Base-by-base conservation (phyloP, 1,140 invertebrate species). In the Cydia pomonella region DNA sequence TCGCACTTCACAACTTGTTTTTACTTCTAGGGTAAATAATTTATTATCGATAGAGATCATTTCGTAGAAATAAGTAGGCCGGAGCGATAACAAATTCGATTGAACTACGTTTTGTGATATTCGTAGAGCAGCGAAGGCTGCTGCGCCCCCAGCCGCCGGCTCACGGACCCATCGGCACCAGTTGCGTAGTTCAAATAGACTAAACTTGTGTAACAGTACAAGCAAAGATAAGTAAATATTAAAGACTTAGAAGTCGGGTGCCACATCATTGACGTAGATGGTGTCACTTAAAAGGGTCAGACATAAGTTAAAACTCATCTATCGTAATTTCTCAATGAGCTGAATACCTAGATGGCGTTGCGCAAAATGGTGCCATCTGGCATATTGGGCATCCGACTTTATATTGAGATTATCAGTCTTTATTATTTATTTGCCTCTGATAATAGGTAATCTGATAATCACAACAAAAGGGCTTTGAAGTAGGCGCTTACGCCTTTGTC, bases 11-110 rank as follows among this genome's bases (percentile, higher is more conserved):
- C 89, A 92, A 85, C 84, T 91, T 90, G 85, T 91, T 91, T 69
- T 92, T 91, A 87, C 91, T 87, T 89, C 86, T 93, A 93, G 91
- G 87, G 82, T 87, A 90, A 89, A 89, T 92, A 92, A 92, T 92
- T 92, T 92, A 92, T 92, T 92, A 82, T 87, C 87, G 84, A 91
- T 92, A 92, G 90, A 85, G 84, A 92, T 92, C 91, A 91, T 93
- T 93, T 91, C 78, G 89, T 93, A 93, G 89, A 80, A 87, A 77
- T 93, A 92, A 93, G 91, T 93, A 93, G 90, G 85, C 88, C 86
- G 84, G 85, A 89, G 82, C 84, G 88, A 83, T 90, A 91, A 90
- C 84, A 84, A 91, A 90, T 92, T 92, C 86, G 84, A 87, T 91
- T 86, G 89, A 90, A 90, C 89, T 90, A 91, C 82, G 84, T 90